These are phyloP conservation scores for Serripes groenlandicus DNA, from an alignment of 2,888 invertebrate genomes.

Conservation along the genomic window DNA sequence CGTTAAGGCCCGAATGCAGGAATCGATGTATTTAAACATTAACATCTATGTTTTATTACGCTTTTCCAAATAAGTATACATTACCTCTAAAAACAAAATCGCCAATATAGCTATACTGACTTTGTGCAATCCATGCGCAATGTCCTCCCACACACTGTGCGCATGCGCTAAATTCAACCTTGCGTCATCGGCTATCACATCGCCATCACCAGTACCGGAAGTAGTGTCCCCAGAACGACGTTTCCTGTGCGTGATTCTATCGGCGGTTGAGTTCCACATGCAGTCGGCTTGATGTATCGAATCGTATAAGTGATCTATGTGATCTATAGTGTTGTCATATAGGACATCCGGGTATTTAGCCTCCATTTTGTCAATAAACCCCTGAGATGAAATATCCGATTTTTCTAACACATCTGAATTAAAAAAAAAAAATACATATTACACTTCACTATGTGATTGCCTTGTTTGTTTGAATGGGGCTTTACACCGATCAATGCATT, in stretches of 20 bases:
- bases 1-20: no score
- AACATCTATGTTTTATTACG: no score
- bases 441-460: no score
- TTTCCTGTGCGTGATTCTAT: background rate
- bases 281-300: constrained; percentile 15
- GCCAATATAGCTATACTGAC: constrained; percentile 17
- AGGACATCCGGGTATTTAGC: constrained; percentile 15
- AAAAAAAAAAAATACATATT: no score
- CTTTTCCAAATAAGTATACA: no score
- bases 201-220: background rate
- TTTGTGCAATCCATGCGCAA: constrained; percentile 21
- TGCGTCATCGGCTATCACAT: background rate
- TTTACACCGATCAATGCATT: no score
- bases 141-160: constrained; percentile 18
- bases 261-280: background rate
- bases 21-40: no score
- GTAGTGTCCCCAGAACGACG: background rate
- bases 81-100: constrained; percentile 22
- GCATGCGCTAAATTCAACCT: constrained; percentile 12
- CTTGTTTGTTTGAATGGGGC: no score
- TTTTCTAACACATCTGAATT: constrained; percentile 26
- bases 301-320: constrained; percentile 9
- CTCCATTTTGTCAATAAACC: constrained; percentile 30
- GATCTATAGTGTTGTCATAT: constrained; percentile 15
- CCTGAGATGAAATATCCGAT: constrained; percentile 14